A percentile compares a stretch with the other conserved stretches of the same genome.
Evolutionary conservation across 2,888 invertebrate genomes (phyloP).

Genomic region (Sinelater perroti): DNA sequence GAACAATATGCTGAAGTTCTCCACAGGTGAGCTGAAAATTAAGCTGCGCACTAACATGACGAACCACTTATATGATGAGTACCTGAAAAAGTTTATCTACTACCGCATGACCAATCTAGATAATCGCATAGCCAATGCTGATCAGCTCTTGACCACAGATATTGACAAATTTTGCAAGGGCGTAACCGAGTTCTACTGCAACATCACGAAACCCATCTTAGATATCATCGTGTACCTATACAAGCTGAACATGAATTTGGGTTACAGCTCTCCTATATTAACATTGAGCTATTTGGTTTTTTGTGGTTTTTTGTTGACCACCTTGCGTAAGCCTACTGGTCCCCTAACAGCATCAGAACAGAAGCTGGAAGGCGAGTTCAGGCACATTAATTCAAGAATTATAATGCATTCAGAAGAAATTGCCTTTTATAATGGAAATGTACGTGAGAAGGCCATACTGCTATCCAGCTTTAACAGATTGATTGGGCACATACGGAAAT

Average conservation of each 20-base stretch:
- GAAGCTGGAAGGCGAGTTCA: slow-evolving; percentile 97
- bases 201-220: slow-evolving; percentile 93
- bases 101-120: slow-evolving; percentile 97
- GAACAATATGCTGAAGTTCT: slow-evolving; percentile 93
- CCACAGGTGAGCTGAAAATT: slow-evolving; percentile 91
- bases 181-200: slow-evolving; percentile 94
- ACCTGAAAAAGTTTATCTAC: slow-evolving; percentile 95
- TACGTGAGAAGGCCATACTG: slow-evolving; percentile 87
- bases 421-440: slow-evolving; percentile 82
- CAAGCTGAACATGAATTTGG: slow-evolving; percentile 80
- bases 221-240: slow-evolving; percentile 96
- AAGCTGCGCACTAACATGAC: slow-evolving; percentile 90
- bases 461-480: slow-evolving; percentile 90
- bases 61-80: slow-evolving; percentile 86
- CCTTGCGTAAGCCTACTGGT: slow-evolving; percentile 85
- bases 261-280: slow-evolving; percentile 86
- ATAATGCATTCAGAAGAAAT: slow-evolving; percentile 98
- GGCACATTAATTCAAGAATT: slow-evolving; percentile 93
- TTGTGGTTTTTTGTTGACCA: slow-evolving; percentile 87
- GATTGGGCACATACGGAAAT: slow-evolving; percentile 82
- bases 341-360: slow-evolving; percentile 93
- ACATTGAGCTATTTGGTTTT: slow-evolving; percentile 88
- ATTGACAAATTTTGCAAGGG: slow-evolving; percentile 98
- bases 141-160: slow-evolving; percentile 94
- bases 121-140: slow-evolving; percentile 93